These are phyloP conservation scores for Semnopithecus entellus DNA, from an alignment of 2,113 vertebrate genomes.

Conservation along the genomic window DNA sequence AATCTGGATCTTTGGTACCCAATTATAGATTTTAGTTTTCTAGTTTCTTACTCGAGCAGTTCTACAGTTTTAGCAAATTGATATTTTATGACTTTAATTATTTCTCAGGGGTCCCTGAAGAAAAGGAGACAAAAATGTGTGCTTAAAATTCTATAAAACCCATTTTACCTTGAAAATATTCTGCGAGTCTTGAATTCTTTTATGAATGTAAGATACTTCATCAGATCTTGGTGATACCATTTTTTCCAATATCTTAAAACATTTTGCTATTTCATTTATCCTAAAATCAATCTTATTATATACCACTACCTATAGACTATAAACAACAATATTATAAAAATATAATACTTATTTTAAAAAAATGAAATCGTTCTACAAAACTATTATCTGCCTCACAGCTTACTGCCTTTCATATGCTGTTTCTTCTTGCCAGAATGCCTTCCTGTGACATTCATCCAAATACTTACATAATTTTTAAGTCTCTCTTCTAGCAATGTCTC, in stretches of 20 bases:
- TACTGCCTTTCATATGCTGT: background rate
- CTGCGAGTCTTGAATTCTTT: background rate
- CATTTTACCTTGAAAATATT: background rate
- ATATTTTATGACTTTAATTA: background rate
- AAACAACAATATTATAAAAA: background rate
- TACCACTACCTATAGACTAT: background rate
- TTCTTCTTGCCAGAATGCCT: background rate
- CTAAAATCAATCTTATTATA: background rate
- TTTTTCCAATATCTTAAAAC: background rate
- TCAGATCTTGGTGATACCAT: background rate
- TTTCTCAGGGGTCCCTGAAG: background rate
- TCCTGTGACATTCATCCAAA: background rate
- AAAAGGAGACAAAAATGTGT: background rate
- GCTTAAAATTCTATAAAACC: background rate
- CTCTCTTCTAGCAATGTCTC: background rate
- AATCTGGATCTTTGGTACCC: background rate
- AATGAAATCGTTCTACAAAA: background rate
- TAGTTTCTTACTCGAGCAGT: background rate
- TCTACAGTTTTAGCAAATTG: background rate
- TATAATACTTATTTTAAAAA: background rate
- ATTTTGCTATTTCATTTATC: background rate
- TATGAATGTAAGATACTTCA: background rate
- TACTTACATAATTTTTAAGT: background rate
- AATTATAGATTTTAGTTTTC: background rate
- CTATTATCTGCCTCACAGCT: background rate